phyloP scores from a whole-genome alignment of 2,888 invertebrate genomes.

The Bombylius major region DNA sequence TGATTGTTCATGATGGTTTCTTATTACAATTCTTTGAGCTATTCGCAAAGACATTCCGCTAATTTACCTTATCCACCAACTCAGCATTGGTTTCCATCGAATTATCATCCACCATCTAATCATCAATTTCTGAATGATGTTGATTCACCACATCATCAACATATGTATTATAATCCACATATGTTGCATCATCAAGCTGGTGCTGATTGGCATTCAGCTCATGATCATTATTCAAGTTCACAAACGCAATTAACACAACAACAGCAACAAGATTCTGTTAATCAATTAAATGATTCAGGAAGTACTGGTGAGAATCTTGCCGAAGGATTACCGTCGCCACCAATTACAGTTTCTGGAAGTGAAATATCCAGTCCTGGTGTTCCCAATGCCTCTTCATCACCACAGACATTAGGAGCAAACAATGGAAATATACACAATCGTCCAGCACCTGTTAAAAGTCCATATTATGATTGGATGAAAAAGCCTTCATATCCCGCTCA shows the following conservation, averaged over 20 bases:
- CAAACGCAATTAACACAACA: slow-evolving; percentile 37
- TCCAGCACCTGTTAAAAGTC: slow-evolving; percentile 63
- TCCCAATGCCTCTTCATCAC: slow-evolving; percentile 30
- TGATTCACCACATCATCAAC: slow-evolving; percentile 35
- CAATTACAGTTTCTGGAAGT: slow-evolving; percentile 46
- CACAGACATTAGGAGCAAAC: slow-evolving; percentile 25
- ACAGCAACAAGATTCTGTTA: background rate
- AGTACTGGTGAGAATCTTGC: slow-evolving; percentile 23
- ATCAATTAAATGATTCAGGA: slow-evolving; percentile 20
- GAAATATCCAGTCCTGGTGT: slow-evolving; percentile 48
- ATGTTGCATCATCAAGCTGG: slow-evolving; percentile 39
- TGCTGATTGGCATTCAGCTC: slow-evolving; percentile 23
- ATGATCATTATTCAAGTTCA: slow-evolving; percentile 40
- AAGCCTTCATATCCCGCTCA: slow-evolving; percentile 74
- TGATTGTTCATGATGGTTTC: slow-evolving; percentile 46
- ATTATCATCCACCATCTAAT: slow-evolving; percentile 37
- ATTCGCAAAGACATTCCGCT: slow-evolving; percentile 48
- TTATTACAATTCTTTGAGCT: slow-evolving; percentile 55
- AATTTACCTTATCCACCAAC: slow-evolving; percentile 41
- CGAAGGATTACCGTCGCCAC: slow-evolving; percentile 43
- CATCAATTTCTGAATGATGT: slow-evolving; percentile 37
- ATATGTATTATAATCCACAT: slow-evolving; percentile 38
- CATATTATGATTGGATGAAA: slow-evolving; percentile 88
- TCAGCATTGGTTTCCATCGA: slow-evolving; percentile 39
- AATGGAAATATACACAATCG: slow-evolving; percentile 28